Evolutionary conservation across 2,888 invertebrate genomes (phyloP).

Genomic region (Piscicola geometra): DNA sequence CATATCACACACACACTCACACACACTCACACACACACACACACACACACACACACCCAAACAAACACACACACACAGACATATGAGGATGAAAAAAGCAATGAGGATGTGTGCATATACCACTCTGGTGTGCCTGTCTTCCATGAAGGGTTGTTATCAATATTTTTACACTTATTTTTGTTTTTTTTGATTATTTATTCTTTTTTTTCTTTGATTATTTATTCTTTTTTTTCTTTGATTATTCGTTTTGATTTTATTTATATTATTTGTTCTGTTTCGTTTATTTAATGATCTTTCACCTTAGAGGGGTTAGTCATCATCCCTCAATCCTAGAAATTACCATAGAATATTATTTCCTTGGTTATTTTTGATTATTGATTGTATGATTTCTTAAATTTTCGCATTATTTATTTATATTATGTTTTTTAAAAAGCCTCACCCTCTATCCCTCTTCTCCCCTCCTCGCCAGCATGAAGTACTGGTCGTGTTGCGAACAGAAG

Average conservation of each 20-base stretch:
- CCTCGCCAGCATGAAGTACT: slow-evolving; percentile 70
- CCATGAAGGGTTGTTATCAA: slow-evolving; percentile 71
- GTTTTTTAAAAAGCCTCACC: too few species aligned
- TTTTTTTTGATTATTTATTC: background rate
- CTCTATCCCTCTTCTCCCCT: too few species aligned
- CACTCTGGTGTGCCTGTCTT: slow-evolving; percentile 88
- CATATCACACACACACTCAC: background rate
- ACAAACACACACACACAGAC: too few species aligned
- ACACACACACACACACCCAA: too few species aligned
- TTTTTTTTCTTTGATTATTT: too few species aligned
- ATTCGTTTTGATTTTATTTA: too few species aligned
- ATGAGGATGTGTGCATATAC: slow-evolving; percentile 64
- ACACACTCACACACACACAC: background rate
- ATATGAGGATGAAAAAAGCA: slow-evolving; percentile 64
- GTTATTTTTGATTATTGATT: too few species aligned
- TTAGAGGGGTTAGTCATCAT: slow-evolving; percentile 35
- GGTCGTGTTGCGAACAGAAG: slow-evolving; percentile 89
- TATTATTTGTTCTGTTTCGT: too few species aligned
- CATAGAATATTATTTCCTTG: too few species aligned
- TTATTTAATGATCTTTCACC: slow-evolving; percentile 61
- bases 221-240: too few species aligned
- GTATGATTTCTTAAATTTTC: too few species aligned
- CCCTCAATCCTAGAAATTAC: background rate
- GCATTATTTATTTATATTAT: too few species aligned
- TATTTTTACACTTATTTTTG: background rate